Evolutionary conservation across 2,888 invertebrate species (phyloP).

Genomic region (Agonopterix heracliana): DNA sequence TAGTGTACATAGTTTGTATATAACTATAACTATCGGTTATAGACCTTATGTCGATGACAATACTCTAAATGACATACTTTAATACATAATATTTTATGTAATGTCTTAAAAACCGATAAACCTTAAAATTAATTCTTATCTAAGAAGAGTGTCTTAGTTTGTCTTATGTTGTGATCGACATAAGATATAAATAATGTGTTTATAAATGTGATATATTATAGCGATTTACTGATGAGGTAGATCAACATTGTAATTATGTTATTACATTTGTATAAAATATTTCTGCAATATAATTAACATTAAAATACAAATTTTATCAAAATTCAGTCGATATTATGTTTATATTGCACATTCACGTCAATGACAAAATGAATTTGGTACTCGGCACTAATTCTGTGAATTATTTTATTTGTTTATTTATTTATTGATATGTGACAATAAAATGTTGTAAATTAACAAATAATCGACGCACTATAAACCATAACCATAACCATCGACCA

Average conservation of each 20-base stretch:
- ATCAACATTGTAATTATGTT: constrained; percentile 57
- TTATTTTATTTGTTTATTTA: no score
- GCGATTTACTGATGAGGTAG: constrained; percentile 60
- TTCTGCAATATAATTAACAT: constrained; percentile 73
- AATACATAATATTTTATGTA: background rate
- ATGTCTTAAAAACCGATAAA: background rate
- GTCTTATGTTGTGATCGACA: background rate
- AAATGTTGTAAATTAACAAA: no score
- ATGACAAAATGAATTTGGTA: constrained; percentile 24
- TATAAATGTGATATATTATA: constrained; percentile 15
- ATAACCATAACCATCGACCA: no score
- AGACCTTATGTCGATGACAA: background rate
- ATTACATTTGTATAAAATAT: constrained; percentile 71
- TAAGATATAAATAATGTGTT: background rate
- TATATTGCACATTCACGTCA: constrained; percentile 57
- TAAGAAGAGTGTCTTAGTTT: constrained; percentile 25
- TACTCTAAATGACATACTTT: background rate
- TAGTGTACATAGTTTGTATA: constrained; percentile 22
- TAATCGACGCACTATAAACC: no score
- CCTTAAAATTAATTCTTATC: constrained; percentile 17
- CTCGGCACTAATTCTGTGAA: constrained; percentile 30
- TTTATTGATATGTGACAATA: no score
- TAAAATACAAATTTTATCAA: constrained; percentile 73
- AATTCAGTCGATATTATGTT: constrained; percentile 62
- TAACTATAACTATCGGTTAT: background rate